Evolutionary conservation across 2,888 invertebrate species (phyloP), one percentile per base, ranked within the genome.

Genomic region (Nymphalis urticae): DNA sequence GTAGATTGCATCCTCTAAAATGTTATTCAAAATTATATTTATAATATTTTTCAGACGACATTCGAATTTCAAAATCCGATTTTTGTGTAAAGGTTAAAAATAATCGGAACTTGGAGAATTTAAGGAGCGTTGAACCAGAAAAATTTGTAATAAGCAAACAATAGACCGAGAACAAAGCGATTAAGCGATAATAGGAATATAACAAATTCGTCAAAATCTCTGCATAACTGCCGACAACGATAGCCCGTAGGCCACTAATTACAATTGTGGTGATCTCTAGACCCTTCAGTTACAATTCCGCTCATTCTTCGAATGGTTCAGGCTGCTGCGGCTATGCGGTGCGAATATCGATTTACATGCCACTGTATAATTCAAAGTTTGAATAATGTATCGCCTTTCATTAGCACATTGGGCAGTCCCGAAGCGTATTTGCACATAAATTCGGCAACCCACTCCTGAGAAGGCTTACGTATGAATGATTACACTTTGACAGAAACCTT

Each of bases 321-420:
- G 83, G 86, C 87, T 87, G 88, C 88, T 89, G 87, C 83, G 89
- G 89, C 87, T 85, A 86, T 89, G 87, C 83, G 89, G 89, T 89
- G 89, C 89, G 90, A 89, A 89, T 92, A 91, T 92, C 90, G 91
- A 92, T 92, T 91, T 90, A 91, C 90, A 91, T 89, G 88, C 87
- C 87, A 86, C 89, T 90, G 92, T 91, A 90, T 92, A 92, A 91
- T 92, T 91, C 90, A 90, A 87, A 84, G 89, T 86, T 86, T 92
- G 92, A 92, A 92, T 92, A 91, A 92, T 92, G 92, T 92, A 92
- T 92, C 86, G 87, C 89, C 89, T 89, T 92, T 92, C 92, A 92
- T 92, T 92, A 92, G 91, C 91, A 91, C 91, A 91, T 89, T 88
- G 89, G 89, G 85, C 87, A 88, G 88, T 86, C 86, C 87, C 84